These are phyloP conservation scores for Mythimna lalbum DNA, from an alignment of 2,888 invertebrate genomes.

Conservation along the genomic window DNA sequence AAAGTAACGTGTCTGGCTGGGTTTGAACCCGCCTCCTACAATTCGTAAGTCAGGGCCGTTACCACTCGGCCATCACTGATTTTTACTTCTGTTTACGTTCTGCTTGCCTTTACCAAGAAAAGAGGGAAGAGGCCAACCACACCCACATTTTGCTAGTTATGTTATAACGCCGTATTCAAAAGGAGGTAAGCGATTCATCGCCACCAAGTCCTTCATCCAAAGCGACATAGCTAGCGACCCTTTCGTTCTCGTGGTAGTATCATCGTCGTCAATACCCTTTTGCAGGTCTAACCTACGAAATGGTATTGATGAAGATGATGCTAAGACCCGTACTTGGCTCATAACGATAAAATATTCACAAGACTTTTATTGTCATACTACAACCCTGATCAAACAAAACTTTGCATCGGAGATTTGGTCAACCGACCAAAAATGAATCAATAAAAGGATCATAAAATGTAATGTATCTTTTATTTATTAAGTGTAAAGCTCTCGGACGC, in stretches of 20 bases:
- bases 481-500: slow-evolving; percentile 1
- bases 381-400: background rate
- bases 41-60: too few species aligned
- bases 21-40: too few species aligned
- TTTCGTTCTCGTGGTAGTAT: too few species aligned
- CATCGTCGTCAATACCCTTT: too few species aligned
- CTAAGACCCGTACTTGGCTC: too few species aligned
- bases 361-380: background rate
- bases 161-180: background rate
- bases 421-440: background rate
- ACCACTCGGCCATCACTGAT: too few species aligned
- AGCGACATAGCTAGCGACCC: background rate
- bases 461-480: background rate
- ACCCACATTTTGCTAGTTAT: background rate
- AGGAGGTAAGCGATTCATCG: too few species aligned
- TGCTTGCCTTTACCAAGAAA: too few species aligned
- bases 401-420: background rate
- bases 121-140: too few species aligned
- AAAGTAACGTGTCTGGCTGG: too few species aligned
- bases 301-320: background rate
- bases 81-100: too few species aligned
- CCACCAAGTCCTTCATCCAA: background rate
- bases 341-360: background rate
- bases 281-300: too few species aligned
- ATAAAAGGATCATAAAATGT: background rate